Conservation (phyloP, 2,888 invertebrate genomes). For the Megaustenia siamemsis region DNA sequence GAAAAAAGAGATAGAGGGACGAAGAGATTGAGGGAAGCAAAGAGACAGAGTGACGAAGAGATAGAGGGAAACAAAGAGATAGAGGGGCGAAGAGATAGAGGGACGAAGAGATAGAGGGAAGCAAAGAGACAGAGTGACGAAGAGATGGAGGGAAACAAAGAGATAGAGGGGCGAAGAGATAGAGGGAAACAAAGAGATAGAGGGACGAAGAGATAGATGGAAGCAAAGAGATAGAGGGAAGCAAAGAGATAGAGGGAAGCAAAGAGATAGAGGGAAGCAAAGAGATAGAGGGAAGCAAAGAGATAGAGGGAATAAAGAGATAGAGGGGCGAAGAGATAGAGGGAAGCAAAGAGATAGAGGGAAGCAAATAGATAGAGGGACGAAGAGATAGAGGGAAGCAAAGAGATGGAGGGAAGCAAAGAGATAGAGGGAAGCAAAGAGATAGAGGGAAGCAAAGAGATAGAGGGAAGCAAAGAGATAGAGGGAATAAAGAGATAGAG, state of each 20-base stretch:
- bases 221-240: too few relatives aligned
- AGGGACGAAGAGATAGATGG: neutral
- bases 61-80: neutral
- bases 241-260: neutral
- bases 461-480: neutral
- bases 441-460: neutral
- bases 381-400: neutral
- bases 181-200: slow-evolving; percentile 1
- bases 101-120: neutral
- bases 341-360: neutral
- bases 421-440: neutral
- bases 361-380: neutral
- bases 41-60: slow-evolving; percentile 1
- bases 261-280: neutral
- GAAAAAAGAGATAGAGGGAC: neutral
- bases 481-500: neutral
- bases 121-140: too few relatives aligned
- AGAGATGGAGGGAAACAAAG: neutral
- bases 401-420: neutral
- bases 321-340: neutral
- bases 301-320: neutral
- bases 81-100: neutral
- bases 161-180: slow-evolving; percentile 1
- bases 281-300: neutral
- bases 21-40: neutral